These are phyloP conservation scores for Neotoxoptera formosana DNA, from an alignment of 1,140 invertebrate species.

Conservation along the genomic window DNA sequence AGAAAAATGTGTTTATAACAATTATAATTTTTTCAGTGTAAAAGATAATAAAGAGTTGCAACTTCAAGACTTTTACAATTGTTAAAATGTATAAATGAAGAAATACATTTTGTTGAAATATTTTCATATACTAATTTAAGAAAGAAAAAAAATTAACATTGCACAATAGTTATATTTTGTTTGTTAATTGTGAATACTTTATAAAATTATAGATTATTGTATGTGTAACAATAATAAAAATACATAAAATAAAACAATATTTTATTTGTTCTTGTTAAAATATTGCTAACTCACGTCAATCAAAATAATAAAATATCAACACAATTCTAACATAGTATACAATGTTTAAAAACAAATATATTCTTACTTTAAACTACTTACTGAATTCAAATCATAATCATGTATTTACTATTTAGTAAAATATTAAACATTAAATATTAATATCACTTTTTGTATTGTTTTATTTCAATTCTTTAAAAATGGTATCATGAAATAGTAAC, in stretches of 20 bases:
- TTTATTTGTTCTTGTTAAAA: not conserved
- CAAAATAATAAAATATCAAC: not conserved
- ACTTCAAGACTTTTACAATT: not conserved
- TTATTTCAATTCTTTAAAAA: not conserved
- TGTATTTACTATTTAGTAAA: not conserved
- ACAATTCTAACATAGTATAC: not conserved
- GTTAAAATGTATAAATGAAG: not conserved
- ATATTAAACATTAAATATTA: not conserved
- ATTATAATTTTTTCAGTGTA: conserved; percentile 32
- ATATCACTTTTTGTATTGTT: not conserved
- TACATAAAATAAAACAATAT: not conserved
- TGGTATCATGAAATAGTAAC: not conserved
- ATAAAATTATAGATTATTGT: not conserved
- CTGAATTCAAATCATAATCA: too few species aligned
- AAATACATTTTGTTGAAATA: conserved; percentile 15
- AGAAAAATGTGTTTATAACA: conserved; percentile 14
- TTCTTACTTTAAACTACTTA: not conserved
- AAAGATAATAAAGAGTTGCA: conserved; percentile 29
- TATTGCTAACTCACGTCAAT: not conserved
- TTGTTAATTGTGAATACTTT: not conserved
- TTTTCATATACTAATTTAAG: not conserved
- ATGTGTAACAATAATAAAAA: not conserved
- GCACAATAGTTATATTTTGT: not conserved
- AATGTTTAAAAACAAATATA: not conserved
- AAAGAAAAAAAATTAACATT: not conserved